A percentile compares a stretch with the other conserved stretches of the same genome.
Evolutionary conservation across 2,888 invertebrate species (phyloP).

Genomic region (Lacanobia wlatinum): DNA sequence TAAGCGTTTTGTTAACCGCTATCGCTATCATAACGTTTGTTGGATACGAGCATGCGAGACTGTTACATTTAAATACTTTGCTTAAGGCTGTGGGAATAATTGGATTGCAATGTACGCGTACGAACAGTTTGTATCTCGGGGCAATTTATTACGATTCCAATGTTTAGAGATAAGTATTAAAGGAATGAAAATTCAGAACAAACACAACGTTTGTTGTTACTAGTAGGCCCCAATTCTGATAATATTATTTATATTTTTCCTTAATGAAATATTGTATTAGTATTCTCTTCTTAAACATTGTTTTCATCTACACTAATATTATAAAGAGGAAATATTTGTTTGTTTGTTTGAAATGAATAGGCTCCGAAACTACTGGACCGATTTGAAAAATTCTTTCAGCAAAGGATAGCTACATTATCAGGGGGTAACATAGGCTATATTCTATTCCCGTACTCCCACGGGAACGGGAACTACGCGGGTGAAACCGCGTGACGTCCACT

Average conservation of each 20-base stretch:
- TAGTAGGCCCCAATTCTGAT: neutral
- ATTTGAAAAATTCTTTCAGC: too few species aligned
- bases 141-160: slow-evolving; percentile 38
- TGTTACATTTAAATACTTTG: slow-evolving; percentile 47
- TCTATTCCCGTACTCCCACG: too few species aligned
- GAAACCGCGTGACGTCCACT: too few species aligned
- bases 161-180: slow-evolving; percentile 28
- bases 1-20: slow-evolving; percentile 39
- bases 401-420: too few species aligned
- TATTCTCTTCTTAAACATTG: neutral
- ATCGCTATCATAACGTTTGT: slow-evolving; percentile 49
- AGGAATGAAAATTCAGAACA: slow-evolving; percentile 22
- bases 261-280: neutral
- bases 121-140: slow-evolving; percentile 34
- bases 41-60: slow-evolving; percentile 31
- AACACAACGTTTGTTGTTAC: slow-evolving; percentile 15
- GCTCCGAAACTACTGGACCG: too few species aligned
- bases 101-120: slow-evolving; percentile 38
- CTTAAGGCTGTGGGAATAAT: slow-evolving; percentile 52
- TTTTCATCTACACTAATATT: neutral
- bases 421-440: too few species aligned
- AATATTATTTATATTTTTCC: neutral
- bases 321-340: too few species aligned
- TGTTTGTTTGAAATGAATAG: too few species aligned
- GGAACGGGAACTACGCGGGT: too few species aligned